Evolutionary conservation across 2,797 vertebrate genomes (phyloP).

Genomic region (Botia almorhae): DNA sequence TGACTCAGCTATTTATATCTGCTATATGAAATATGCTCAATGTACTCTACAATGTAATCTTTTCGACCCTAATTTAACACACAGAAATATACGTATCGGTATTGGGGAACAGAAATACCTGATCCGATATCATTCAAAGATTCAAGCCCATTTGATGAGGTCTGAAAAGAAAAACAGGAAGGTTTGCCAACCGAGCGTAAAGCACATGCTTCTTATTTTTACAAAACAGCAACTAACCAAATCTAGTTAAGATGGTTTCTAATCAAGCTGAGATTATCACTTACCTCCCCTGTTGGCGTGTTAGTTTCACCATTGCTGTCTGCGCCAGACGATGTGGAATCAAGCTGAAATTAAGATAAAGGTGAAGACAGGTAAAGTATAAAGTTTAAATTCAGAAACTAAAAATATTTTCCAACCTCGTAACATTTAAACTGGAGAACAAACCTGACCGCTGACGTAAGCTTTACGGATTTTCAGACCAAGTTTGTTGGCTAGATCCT

Average conservation of each 20-base stretch:
- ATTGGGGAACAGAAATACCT: conserved; percentile 76
- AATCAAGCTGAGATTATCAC: background rate
- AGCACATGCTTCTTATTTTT: background rate
- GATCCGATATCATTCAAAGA: conserved; percentile 92
- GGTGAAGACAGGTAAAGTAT: background rate
- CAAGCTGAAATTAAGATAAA: conserved; percentile 56
- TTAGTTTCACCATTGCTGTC: conserved; percentile 74
- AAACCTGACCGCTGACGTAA: conserved; percentile 91
- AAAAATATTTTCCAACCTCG: background rate
- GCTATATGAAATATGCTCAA: background rate
- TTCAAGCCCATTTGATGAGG: conserved; percentile 87
- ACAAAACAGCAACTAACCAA: background rate
- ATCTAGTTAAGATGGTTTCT: background rate
- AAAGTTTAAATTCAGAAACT: background rate
- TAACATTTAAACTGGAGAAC: background rate
- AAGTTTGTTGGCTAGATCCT: conserved; percentile 94
- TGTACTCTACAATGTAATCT: background rate
- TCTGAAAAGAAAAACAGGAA: conserved; percentile 68
- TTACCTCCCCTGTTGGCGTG: conserved; percentile 77
- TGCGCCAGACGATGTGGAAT: conserved; percentile 72
- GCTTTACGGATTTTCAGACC: conserved; percentile 94
- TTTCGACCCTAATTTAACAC: background rate
- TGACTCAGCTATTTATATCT: background rate
- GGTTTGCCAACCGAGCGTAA: background rate
- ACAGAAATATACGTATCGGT: background rate